Base-by-base conservation (phyloP, 1,140 invertebrate genomes). In the Drosophila bipectinata region DNA sequence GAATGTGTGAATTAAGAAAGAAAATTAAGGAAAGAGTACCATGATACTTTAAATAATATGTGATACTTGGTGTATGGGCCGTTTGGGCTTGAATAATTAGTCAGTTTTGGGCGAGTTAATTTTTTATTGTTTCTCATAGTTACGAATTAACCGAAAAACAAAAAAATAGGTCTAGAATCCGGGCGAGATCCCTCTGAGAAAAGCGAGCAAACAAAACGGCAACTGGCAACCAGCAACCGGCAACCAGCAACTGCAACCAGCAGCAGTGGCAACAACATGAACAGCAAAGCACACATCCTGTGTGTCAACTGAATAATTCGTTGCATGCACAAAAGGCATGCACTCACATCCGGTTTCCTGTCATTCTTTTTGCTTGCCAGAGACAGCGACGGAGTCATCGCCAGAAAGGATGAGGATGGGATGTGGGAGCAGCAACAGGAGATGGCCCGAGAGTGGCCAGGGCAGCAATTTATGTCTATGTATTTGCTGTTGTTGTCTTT, bases 271-370 rank as follows among this genome's bases (percentile, higher is more conserved):
- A 75, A 53, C 54, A 66, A 18, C 76, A 84, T 56, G 68, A 85
- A 78, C 82, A 85, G 68, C 82, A 85, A 87, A 85, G 83, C 83
- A 87, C 83, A 87, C 83, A 87, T 87, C 83, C 83, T 82, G 83
- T 77, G 77, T 87, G 83, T 87, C 83, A 87, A 87, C 83, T 88
- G 83, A 88, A 88, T 88, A 87, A 85, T 87, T 88, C 79, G 84
- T 89, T 88, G 79, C 79, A 89, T 89, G 84, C 83, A 88, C 83
- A 88, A 88, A 88, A 88, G 82, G 79, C 83, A 85, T 85, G 82
- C 82, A 88, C 79, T 87, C 82, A 88, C 83, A 88, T 88, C 83
- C 83, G 84, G 83, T 88, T 88, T 88, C 83, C 83, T 88, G 83
- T 88, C 83, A 88, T 88, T 87, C 83, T 83, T 87, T 88, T 88